A percentile compares a stretch with the other conserved stretches of the same genome.
phyloP scores from a whole-genome alignment of 2,113 vertebrate species.

The Dryoscopus gambensis region DNA sequence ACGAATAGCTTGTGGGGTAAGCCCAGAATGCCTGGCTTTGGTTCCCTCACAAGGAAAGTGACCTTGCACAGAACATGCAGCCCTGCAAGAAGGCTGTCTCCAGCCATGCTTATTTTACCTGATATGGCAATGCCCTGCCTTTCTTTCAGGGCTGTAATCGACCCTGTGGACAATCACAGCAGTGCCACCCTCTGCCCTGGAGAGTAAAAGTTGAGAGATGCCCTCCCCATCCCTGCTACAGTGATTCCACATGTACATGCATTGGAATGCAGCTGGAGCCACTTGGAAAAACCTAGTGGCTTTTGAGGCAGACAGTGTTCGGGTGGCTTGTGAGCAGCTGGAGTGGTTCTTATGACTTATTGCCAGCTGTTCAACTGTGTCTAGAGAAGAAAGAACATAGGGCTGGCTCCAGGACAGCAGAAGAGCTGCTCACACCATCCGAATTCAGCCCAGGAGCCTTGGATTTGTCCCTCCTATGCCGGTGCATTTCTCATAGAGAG shows the following conservation, averaged over 20 bases:
- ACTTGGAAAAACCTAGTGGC: background rate
- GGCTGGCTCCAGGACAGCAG: background rate
- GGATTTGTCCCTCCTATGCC: background rate
- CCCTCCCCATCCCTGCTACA: background rate
- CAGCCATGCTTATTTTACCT: background rate
- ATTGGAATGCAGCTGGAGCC: background rate
- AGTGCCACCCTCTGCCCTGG: background rate
- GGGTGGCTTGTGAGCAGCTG: background rate
- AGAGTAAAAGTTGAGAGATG: background rate
- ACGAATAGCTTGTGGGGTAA: background rate
- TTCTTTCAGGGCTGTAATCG: background rate
- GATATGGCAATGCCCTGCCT: background rate
- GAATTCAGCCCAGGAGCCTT: background rate
- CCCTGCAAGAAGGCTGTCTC: background rate
- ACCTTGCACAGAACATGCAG: fast-evolving
- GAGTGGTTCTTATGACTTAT: background rate
- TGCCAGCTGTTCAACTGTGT: background rate
- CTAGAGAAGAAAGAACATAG: background rate
- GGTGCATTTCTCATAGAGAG: background rate
- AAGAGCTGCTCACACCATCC: background rate
- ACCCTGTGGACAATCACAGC: background rate
- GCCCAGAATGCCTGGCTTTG: background rate
- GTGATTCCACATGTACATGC: fast-evolving
- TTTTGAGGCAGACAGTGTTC: fast-evolving
- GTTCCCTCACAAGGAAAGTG: background rate